Conservation (phyloP, 2,888 invertebrate genomes). For the Morpho deidamia region DNA sequence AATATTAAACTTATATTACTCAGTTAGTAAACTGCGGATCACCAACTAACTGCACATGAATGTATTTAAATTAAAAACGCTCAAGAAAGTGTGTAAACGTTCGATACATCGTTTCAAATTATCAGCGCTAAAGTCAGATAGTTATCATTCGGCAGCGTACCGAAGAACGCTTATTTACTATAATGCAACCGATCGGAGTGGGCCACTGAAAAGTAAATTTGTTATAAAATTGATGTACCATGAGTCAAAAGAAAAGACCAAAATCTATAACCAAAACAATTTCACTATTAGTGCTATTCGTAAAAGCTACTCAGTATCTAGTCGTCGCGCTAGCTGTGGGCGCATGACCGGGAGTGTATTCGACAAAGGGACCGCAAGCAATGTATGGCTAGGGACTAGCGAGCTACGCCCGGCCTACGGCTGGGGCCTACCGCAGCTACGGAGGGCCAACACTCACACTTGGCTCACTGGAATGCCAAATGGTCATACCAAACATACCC, state of each 20-base stretch:
- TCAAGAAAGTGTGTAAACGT: no score
- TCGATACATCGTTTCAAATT: not conserved
- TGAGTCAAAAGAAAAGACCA: constrained; percentile 23
- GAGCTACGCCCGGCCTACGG: constrained; percentile 18
- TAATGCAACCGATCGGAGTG: not conserved
- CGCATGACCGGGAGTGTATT: not conserved
- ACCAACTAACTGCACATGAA: no score
- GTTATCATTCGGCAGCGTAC: not conserved
- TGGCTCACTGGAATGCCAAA: constrained; percentile 36
- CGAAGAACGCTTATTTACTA: constrained; percentile 3
- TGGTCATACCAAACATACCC: no score
- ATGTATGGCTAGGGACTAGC: constrained; percentile 35
- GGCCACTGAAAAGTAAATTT: constrained; percentile 12
- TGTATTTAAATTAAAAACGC: no score
- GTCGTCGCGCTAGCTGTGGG: constrained; percentile 29
- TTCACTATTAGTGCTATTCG: constrained; percentile 13
- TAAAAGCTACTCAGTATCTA: constrained; percentile 26
- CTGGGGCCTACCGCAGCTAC: constrained; percentile 31
- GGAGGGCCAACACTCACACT: constrained; percentile 24
- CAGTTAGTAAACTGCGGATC: no score
- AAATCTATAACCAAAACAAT: constrained; percentile 27
- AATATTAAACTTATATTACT: no score
- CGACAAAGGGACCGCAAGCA: constrained; percentile 38
- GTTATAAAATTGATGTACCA: constrained; percentile 16
- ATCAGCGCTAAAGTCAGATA: not conserved